Evolutionary conservation across 2,797 vertebrate genomes (phyloP).

Genomic region (Cirrhinus molitorella): DNA sequence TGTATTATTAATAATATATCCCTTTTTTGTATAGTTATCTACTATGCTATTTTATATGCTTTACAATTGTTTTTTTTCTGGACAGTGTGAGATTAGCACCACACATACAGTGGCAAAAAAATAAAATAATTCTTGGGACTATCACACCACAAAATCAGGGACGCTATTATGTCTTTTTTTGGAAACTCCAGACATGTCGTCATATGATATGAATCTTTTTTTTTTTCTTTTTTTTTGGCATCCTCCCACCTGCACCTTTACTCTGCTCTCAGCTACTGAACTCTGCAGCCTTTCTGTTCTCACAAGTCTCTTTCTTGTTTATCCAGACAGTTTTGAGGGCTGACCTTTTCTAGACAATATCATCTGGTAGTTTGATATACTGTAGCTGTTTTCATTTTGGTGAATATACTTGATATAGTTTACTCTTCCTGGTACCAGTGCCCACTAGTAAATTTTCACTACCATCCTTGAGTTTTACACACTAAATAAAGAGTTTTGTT

Average conservation of each 20-base stretch:
- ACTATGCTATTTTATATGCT: not conserved
- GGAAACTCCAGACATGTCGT: slow-evolving; percentile 17
- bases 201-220: not conserved
- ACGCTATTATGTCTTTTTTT: not conserved
- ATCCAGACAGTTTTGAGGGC: not conserved
- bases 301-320: slow-evolving; percentile 11
- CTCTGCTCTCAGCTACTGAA: not conserved
- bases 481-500: not conserved
- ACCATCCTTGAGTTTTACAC: not conserved
- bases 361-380: slow-evolving; percentile 11
- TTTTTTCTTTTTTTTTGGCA: not conserved
- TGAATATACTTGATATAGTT: not conserved
- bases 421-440: slow-evolving; percentile 12
- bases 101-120: not conserved
- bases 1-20: no score
- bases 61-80: not conserved
- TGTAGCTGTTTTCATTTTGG: not conserved
- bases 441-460: not conserved
- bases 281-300: not conserved
- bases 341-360: slow-evolving; percentile 14
- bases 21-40: not conserved
- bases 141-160: not conserved
- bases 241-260: not conserved
- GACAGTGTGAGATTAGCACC: not conserved
- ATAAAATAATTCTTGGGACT: not conserved